These are phyloP conservation scores for Pheucticus melanocephalus DNA, from an alignment of 2,113 vertebrate genomes.

Conservation along the genomic window DNA sequence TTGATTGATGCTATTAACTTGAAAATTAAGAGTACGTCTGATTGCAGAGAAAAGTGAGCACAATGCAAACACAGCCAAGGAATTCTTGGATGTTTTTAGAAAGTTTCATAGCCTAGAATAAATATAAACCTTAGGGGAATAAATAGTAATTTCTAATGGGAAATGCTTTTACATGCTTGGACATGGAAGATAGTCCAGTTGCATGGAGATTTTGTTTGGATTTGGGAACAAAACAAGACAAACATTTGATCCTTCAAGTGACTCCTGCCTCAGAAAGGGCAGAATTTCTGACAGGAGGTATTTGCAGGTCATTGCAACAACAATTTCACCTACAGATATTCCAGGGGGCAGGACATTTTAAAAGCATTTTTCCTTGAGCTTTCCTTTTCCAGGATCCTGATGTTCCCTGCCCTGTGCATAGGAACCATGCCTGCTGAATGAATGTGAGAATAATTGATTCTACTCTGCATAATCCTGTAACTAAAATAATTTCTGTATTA, in stretches of 20 bases:
- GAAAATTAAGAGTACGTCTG: not conserved
- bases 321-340: not conserved
- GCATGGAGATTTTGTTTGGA: not conserved
- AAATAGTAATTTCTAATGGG: not conserved
- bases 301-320: not conserved
- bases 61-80: not conserved
- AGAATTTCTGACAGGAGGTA: not conserved
- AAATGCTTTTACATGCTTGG: not conserved
- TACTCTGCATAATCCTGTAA: not conserved
- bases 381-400: not conserved
- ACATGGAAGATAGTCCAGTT: not conserved
- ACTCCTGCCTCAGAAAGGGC: not conserved
- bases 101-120: not conserved
- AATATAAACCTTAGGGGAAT: not conserved
- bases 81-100: not conserved
- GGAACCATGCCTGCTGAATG: not conserved
- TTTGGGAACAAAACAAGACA: not conserved
- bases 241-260: not conserved
- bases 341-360: not conserved
- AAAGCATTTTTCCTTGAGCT: not conserved
- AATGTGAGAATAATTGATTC: not conserved
- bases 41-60: not conserved
- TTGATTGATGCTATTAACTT: not conserved
- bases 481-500: not conserved
- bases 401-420: not conserved